These are phyloP conservation scores for Pelvicachromis taeniatus DNA, from an alignment of 2,113 vertebrate genomes.

Conservation along the genomic window DNA sequence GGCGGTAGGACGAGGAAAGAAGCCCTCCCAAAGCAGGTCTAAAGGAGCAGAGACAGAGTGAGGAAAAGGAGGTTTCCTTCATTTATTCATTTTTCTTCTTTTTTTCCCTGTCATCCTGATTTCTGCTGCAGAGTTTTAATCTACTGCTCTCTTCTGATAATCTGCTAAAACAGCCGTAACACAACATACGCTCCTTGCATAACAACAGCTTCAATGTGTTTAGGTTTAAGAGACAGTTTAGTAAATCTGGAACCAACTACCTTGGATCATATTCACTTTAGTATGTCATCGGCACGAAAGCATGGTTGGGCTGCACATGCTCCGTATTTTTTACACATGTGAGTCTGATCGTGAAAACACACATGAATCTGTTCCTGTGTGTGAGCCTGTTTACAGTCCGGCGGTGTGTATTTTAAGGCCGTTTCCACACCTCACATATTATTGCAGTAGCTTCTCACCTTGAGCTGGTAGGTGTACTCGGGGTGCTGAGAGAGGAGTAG, in stretches of 20 bases:
- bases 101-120: neutral
- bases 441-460: slow-evolving; percentile 36
- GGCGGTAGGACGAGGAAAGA: slow-evolving; percentile 90
- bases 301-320: neutral
- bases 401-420: neutral
- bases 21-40: slow-evolving; percentile 86
- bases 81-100: neutral
- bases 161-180: neutral
- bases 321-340: neutral
- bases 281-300: neutral
- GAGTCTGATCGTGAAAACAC: neutral
- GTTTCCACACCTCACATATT: neutral
- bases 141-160: neutral
- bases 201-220: neutral
- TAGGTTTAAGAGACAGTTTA: neutral
- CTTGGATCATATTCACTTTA: neutral
- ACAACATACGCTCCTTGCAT: neutral
- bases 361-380: neutral
- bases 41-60: neutral
- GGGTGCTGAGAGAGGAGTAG: slow-evolving; percentile 35
- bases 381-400: neutral
- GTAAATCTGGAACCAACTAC: neutral
- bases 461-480: slow-evolving; percentile 46
- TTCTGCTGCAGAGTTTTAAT: neutral
- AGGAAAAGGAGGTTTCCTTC: neutral